These are phyloP conservation scores for Drosophila bunnanda DNA, from an alignment of 2,888 invertebrate genomes.

Conservation along the genomic window DNA sequence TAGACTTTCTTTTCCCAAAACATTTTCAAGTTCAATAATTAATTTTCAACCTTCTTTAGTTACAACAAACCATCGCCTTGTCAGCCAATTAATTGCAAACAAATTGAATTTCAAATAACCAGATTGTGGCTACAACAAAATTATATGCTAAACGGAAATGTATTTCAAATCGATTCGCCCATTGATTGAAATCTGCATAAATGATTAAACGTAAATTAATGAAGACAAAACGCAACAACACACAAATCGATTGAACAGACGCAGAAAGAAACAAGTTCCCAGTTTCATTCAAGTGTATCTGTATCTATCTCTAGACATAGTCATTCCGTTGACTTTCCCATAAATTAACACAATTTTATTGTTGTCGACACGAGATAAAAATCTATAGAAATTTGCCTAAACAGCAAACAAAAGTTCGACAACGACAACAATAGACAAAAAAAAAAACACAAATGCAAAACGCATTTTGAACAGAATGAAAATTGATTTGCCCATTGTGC, in stretches of 20 bases:
- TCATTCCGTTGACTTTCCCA: slow-evolving; percentile 65
- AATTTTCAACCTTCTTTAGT: background rate
- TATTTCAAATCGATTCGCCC: slow-evolving; percentile 58
- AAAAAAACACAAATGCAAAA: slow-evolving; percentile 35
- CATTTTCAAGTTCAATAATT: background rate
- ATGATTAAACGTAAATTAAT: slow-evolving; percentile 76
- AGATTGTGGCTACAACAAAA: slow-evolving; percentile 39
- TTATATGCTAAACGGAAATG: slow-evolving; percentile 67
- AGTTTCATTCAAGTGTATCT: slow-evolving; percentile 44
- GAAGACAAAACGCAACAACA: slow-evolving; percentile 59
- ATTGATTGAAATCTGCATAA: slow-evolving; percentile 76
- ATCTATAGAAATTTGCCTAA: slow-evolving; percentile 75
- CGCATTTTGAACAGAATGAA: slow-evolving; percentile 53
- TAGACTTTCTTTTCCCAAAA: background rate
- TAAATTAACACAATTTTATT: slow-evolving; percentile 81
- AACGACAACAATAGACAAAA: slow-evolving; percentile 25
- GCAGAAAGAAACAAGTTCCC: slow-evolving; percentile 56
- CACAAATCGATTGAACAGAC: slow-evolving; percentile 29
- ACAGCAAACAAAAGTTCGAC: slow-evolving; percentile 65
- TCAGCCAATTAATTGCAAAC: slow-evolving; percentile 63
- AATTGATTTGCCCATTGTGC: slow-evolving; percentile 69
- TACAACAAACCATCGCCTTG: background rate
- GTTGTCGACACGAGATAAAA: slow-evolving; percentile 78
- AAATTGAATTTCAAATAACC: slow-evolving; percentile 59
- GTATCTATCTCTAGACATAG: slow-evolving; percentile 35